These are phyloP conservation scores for Nymphalis polychloros DNA, from an alignment of 2,888 invertebrate species.

Conservation along the genomic window DNA sequence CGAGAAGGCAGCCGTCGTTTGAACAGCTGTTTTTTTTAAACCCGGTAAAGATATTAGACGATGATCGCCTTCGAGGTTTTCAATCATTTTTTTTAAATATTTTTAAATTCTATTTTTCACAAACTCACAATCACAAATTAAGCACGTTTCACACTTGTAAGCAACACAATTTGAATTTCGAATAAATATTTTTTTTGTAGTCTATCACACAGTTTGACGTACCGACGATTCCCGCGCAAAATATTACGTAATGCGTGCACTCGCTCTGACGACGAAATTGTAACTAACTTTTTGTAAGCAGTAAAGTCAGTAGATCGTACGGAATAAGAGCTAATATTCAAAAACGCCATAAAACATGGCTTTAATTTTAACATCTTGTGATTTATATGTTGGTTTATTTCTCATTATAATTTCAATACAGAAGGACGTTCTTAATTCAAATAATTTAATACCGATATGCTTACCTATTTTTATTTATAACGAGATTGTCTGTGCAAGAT, in stretches of 20 bases:
- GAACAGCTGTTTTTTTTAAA: slow-evolving; percentile 36
- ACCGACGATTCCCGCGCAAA: slow-evolving; percentile 13
- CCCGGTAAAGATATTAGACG: slow-evolving; percentile 29
- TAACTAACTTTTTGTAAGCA: slow-evolving; percentile 20
- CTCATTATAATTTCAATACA: too few species aligned
- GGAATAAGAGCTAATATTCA: background rate
- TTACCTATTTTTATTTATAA: too few species aligned
- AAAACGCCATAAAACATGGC: background rate
- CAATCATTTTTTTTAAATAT: background rate
- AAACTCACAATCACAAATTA: slow-evolving; percentile 7
- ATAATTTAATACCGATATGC: too few species aligned
- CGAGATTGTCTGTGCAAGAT: too few species aligned
- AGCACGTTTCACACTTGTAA: background rate
- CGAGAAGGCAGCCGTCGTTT: slow-evolving; percentile 25
- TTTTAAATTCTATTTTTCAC: background rate
- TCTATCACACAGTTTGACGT: background rate
- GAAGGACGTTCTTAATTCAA: too few species aligned
- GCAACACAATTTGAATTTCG: slow-evolving; percentile 5
- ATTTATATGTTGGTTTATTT: too few species aligned
- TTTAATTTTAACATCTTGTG: background rate
- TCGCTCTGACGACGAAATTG: slow-evolving; percentile 11
- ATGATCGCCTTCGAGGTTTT: slow-evolving; percentile 24
- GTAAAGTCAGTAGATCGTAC: background rate
- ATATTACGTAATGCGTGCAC: slow-evolving; percentile 13
- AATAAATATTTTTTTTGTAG: background rate